Percentiles rank a stretch among this genome's conserved stretches.
These are phyloP conservation scores for Rana temporaria DNA, from an alignment of 2,113 vertebrate species.

Conservation along the genomic window DNA sequence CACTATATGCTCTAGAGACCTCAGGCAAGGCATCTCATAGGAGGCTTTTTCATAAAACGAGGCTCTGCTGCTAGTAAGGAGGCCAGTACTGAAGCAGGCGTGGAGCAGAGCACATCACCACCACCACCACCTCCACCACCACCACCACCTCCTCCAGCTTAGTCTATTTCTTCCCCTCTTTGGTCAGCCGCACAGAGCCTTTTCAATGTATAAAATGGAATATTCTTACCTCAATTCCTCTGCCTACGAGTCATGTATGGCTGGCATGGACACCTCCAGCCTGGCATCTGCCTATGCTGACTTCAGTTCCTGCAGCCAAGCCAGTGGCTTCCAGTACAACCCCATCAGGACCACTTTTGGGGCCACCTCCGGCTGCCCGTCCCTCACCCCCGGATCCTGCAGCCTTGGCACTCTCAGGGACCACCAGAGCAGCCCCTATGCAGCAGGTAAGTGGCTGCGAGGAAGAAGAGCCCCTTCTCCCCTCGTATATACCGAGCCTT, in stretches of 20 bases:
- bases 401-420: slow-evolving; percentile 97
- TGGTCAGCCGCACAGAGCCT: slow-evolving; percentile 90
- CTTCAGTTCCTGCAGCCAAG: slow-evolving; percentile 99
- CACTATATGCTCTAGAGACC: slow-evolving; percentile 99
- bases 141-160: slow-evolving; percentile 74
- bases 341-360: slow-evolving; percentile 99
- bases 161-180: slow-evolving; percentile 68
- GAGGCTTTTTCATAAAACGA: slow-evolving; percentile 99
- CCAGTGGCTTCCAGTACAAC: slow-evolving; percentile 99
- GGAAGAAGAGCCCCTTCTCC: slow-evolving; percentile 70
- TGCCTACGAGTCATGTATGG: slow-evolving; percentile 99
- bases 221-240: slow-evolving; percentile 99
- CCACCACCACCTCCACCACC: slow-evolving; percentile 62
- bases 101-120: slow-evolving; percentile 97
- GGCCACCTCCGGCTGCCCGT: slow-evolving; percentile 96
- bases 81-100: slow-evolving; percentile 98
- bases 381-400: slow-evolving; percentile 98
- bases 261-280: slow-evolving; percentile 99
- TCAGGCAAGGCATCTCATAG: slow-evolving; percentile 99
- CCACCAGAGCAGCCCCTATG: slow-evolving; percentile 99
- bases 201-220: slow-evolving; percentile 99
- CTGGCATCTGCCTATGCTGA: slow-evolving; percentile 99
- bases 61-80: slow-evolving; percentile 97
- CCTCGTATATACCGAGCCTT: slow-evolving; percentile 91
- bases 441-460: slow-evolving; percentile 94